Evolutionary conservation across 2,113 vertebrate genomes (phyloP).

Genomic region (Phylloscopus trochiloides): DNA sequence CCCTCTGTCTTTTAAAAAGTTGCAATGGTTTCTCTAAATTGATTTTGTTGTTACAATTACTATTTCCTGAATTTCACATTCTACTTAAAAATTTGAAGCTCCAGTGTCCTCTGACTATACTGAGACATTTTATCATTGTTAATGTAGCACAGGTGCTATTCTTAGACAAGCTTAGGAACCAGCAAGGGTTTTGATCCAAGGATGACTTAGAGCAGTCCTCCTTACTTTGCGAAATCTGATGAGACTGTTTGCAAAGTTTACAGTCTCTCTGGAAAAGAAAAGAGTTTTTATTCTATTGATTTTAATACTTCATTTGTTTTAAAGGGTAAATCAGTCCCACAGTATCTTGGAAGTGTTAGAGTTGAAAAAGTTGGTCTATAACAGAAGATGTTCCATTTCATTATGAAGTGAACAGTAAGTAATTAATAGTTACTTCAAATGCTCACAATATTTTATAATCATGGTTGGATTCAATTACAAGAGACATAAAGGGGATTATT

Average conservation of each 20-base stretch:
- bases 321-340: neutral
- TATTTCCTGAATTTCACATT: neutral
- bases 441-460: slow-evolving; percentile 62
- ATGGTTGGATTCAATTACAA: slow-evolving; percentile 65
- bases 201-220: neutral
- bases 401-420: slow-evolving; percentile 54
- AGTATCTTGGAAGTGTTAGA: neutral
- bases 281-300: neutral
- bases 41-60: neutral
- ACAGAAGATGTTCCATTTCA: slow-evolving; percentile 49
- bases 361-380: neutral
- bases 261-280: neutral
- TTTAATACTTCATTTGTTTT: neutral
- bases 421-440: slow-evolving; percentile 69
- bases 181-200: neutral
- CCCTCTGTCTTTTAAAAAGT: neutral
- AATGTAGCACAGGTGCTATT: neutral
- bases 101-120: neutral
- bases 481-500: slow-evolving; percentile 53
- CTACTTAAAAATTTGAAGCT: neutral
- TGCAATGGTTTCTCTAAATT: neutral
- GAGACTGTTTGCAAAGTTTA: neutral
- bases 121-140: slow-evolving; percentile 20
- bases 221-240: neutral
- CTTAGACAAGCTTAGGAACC: neutral